A percentile compares a stretch with the other conserved stretches of the same genome.
phyloP scores from a whole-genome alignment of 2,888 invertebrate genomes.

The Pandemis cinnamomeana region DNA sequence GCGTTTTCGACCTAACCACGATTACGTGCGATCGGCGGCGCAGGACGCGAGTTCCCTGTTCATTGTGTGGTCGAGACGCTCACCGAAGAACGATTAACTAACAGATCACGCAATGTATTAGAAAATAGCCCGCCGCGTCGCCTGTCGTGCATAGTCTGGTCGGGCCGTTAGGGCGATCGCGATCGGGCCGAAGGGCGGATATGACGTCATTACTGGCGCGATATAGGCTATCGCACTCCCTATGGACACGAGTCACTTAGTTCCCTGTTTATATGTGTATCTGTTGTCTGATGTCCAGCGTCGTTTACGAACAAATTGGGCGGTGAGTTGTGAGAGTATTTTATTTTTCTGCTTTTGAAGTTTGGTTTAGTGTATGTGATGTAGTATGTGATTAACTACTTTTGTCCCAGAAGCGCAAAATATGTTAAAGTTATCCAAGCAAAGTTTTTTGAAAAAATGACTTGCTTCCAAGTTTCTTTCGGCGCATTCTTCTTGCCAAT shows the following conservation, averaged over 20 bases:
- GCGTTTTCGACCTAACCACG: slow-evolving; percentile 9
- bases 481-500: no score
- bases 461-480: no score
- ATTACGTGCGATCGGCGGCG: background rate
- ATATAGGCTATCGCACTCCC: slow-evolving; percentile 38
- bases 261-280: slow-evolving; percentile 17
- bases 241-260: slow-evolving; percentile 35
- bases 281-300: slow-evolving; percentile 13
- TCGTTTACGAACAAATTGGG: slow-evolving; percentile 25
- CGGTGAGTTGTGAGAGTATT: background rate
- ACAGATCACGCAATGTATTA: background rate
- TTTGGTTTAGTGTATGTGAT: slow-evolving; percentile 33
- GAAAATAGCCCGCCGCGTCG: background rate
- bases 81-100: background rate
- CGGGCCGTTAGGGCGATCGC: slow-evolving; percentile 37
- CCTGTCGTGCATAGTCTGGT: background rate
- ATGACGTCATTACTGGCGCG: slow-evolving; percentile 45
- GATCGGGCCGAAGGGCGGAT: slow-evolving; percentile 40
- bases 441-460: no score
- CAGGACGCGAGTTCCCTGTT: background rate
- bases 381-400: background rate
- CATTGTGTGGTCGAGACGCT: background rate
- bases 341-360: background rate
- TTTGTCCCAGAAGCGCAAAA: no score
- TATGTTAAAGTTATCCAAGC: no score